phyloP scores from a whole-genome alignment of 2,797 vertebrate genomes.

The Amblyopsis hoosieri region DNA sequence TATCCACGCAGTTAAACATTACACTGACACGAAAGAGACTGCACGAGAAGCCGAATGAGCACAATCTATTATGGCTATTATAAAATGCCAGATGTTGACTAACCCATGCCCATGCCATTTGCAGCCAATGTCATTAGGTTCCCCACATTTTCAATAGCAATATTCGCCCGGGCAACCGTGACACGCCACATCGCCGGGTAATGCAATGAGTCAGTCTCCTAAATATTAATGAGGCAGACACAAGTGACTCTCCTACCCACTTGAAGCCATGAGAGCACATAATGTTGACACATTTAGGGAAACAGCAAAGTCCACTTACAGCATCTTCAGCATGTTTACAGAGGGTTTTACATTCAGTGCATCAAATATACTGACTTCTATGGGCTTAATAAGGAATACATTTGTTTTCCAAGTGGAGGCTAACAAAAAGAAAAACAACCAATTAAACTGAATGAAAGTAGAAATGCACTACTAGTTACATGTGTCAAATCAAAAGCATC shows the following conservation, averaged over 20 bases:
- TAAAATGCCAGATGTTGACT: too few relatives aligned
- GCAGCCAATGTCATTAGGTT: too few relatives aligned
- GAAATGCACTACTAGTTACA: slow-evolving; percentile 48
- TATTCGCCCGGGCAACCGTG: slow-evolving; percentile 13
- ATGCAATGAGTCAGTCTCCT: slow-evolving; percentile 6
- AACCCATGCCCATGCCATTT: too few relatives aligned
- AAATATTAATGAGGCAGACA: slow-evolving; percentile 20
- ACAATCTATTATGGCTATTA: too few relatives aligned
- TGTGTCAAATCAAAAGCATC: slow-evolving; percentile 70
- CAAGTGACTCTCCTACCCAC: slow-evolving; percentile 35
- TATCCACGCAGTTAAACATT: slow-evolving; percentile 13
- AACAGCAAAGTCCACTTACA: too few relatives aligned
- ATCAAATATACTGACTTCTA: too few relatives aligned
- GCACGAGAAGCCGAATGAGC: not conserved
- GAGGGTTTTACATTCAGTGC: too few relatives aligned
- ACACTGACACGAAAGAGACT: not conserved
- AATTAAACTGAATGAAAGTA: slow-evolving; percentile 50
- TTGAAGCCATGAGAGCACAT: not conserved
- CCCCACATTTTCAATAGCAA: slow-evolving; percentile 1
- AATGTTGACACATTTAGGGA: too few relatives aligned
- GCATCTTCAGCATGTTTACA: too few relatives aligned
- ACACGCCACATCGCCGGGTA: slow-evolving; percentile 17
- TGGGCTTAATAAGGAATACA: too few relatives aligned
- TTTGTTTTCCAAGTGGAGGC: too few relatives aligned
- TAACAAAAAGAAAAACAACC: slow-evolving; percentile 29